Percentiles rank a stretch among this genome's conserved stretches.
Conservation (phyloP, 2,888 invertebrate species). For the Leucophora obtusa region DNA sequence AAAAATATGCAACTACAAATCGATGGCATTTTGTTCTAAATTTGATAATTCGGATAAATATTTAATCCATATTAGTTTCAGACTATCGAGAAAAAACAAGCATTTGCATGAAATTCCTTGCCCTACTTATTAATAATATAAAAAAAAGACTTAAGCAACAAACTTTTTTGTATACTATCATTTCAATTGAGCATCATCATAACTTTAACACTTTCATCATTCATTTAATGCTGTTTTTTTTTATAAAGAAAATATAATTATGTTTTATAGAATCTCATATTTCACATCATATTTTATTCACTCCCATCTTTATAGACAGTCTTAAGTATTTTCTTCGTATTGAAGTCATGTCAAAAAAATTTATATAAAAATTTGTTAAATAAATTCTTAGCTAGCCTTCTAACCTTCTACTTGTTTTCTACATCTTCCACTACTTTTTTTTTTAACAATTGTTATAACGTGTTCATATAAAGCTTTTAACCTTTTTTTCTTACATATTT, state of each 20-base stretch:
- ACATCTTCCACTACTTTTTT: slow-evolving; percentile 8
- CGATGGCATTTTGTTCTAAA: too few relatives aligned
- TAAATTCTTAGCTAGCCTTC: slow-evolving; percentile 42
- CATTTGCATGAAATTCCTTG: too few relatives aligned
- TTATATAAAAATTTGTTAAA: slow-evolving; percentile 54
- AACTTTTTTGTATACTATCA: background rate
- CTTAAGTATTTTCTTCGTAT: slow-evolving; percentile 13
- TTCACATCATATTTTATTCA: slow-evolving; percentile 35
- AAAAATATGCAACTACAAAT: too few relatives aligned
- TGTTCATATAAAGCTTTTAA: slow-evolving; percentile 60
- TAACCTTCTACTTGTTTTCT: slow-evolving; percentile 13
- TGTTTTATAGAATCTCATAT: slow-evolving; percentile 45
- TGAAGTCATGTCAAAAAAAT: slow-evolving; percentile 32
- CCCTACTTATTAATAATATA: too few relatives aligned
- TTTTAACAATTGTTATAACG: slow-evolving; percentile 48
- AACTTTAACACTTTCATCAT: slow-evolving; percentile 40
- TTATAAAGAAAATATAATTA: slow-evolving; percentile 27
- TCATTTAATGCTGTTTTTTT: slow-evolving; percentile 10
- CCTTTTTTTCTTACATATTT: slow-evolving; percentile 44
- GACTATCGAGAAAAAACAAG: too few relatives aligned
- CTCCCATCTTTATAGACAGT: slow-evolving; percentile 26
- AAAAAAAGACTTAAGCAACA: slow-evolving; percentile 38
- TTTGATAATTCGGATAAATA: too few relatives aligned
- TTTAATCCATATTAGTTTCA: too few relatives aligned
- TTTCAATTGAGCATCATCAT: slow-evolving; percentile 26